A percentile compares a stretch with the other conserved stretches of the same genome.
Evolutionary conservation across 1,140 invertebrate species (phyloP).

Genomic region (Watersipora subatra): DNA sequence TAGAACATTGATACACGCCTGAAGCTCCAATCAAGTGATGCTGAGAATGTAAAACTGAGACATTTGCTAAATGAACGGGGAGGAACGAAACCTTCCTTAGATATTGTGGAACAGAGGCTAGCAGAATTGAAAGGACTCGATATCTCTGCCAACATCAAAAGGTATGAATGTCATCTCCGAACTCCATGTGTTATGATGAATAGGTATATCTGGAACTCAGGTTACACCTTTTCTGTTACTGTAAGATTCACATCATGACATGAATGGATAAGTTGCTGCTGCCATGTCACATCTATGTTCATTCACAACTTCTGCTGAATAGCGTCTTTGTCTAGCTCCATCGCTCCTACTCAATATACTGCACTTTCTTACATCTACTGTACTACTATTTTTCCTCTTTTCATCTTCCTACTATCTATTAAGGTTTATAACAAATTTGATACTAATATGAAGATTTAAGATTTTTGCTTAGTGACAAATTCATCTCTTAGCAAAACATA

Average conservation of each 20-base stretch:
- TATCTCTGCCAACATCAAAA: background rate
- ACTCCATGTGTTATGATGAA: background rate
- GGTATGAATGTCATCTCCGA: background rate
- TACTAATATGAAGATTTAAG: too few relatives aligned
- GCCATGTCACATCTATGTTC: background rate
- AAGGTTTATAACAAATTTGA: too few relatives aligned
- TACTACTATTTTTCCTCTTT: too few relatives aligned
- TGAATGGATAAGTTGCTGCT: background rate
- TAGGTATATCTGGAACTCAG: background rate
- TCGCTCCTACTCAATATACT: too few relatives aligned
- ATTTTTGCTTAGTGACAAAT: too few relatives aligned
- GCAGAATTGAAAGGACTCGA: conserved; percentile 24
- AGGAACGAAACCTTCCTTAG: conserved; percentile 20
- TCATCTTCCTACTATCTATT: too few relatives aligned
- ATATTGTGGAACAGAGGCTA: conserved; percentile 24
- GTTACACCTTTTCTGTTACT: background rate
- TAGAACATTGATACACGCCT: conserved; percentile 22
- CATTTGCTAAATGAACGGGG: conserved; percentile 25
- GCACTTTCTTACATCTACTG: too few relatives aligned
- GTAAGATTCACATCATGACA: background rate
- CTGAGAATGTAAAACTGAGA: conserved; percentile 24
- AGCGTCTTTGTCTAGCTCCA: too few relatives aligned
- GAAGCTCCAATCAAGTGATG: conserved; percentile 20
- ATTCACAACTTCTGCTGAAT: background rate
- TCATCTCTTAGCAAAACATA: too few relatives aligned